phyloP scores from a whole-genome alignment of 2,888 invertebrate species.

The Phyllotreta cruciferae region DNA sequence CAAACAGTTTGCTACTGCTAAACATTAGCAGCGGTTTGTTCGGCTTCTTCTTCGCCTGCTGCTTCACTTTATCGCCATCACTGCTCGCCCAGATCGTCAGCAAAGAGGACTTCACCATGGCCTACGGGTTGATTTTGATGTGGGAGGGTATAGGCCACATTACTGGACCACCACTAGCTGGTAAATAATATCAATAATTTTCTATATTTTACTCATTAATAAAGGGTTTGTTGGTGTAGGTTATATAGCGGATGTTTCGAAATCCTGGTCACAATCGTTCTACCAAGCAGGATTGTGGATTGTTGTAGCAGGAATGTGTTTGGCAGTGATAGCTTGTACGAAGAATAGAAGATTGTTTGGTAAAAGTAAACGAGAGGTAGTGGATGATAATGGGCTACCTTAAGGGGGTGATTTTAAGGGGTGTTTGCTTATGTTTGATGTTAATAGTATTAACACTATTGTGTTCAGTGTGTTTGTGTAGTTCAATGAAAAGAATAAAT shows the following conservation, averaged over 20 bases:
- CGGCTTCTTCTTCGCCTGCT: slow-evolving; percentile 90
- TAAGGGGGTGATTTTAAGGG: too few relatives aligned
- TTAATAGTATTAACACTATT: too few relatives aligned
- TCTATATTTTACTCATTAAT: not conserved
- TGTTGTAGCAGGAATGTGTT: slow-evolving; percentile 75
- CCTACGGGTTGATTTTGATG: slow-evolving; percentile 87
- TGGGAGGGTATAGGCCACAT: slow-evolving; percentile 94
- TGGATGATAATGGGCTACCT: too few relatives aligned
- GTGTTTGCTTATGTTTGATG: too few relatives aligned
- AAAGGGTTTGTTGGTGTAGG: slow-evolving; percentile 51
- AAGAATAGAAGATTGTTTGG: slow-evolving; percentile 70
- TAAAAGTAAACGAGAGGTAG: slow-evolving; percentile 30
- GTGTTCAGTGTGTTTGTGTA: too few relatives aligned
- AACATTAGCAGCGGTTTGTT: slow-evolving; percentile 67
- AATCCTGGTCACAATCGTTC: slow-evolving; percentile 79
- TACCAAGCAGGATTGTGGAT: slow-evolving; percentile 84
- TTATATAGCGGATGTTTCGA: slow-evolving; percentile 70
- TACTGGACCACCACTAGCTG: slow-evolving; percentile 90
- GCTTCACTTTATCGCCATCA: slow-evolving; percentile 89
- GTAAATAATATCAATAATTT: slow-evolving; percentile 57
- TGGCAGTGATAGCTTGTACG: slow-evolving; percentile 72
- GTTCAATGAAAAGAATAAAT: too few relatives aligned
- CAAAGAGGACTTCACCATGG: slow-evolving; percentile 88
- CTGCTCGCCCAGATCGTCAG: slow-evolving; percentile 88
- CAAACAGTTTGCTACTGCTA: slow-evolving; percentile 56